phyloP scores from a whole-genome alignment of 2,113 vertebrate genomes.

The Salvator merianae region DNA sequence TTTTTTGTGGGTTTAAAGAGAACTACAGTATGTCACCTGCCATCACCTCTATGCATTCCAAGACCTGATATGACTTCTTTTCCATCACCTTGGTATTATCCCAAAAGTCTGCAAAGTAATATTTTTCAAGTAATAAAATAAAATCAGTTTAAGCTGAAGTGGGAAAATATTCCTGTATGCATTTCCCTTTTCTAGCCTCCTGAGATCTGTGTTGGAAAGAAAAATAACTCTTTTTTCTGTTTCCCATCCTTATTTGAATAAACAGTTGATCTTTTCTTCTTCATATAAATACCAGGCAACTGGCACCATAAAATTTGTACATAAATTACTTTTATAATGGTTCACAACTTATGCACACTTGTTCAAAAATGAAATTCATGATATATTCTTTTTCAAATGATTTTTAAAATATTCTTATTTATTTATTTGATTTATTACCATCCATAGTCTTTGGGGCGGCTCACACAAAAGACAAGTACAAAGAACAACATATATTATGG shows the following conservation, averaged over 20 bases:
- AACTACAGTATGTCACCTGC: too few species aligned
- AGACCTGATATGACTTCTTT: too few species aligned
- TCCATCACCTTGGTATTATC: too few species aligned
- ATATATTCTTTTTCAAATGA: constrained; percentile 35
- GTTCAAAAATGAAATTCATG: constrained; percentile 10
- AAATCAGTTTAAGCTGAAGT: background rate
- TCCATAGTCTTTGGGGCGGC: too few species aligned
- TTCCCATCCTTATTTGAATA: background rate
- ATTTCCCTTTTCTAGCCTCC: background rate
- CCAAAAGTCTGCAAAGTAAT: too few species aligned
- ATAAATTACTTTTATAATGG: constrained; percentile 30
- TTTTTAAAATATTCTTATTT: too few species aligned
- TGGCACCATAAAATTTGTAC: constrained; percentile 18
- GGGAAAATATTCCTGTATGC: background rate
- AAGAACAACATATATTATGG: too few species aligned
- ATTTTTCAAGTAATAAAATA: too few species aligned
- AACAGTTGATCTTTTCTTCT: constrained; percentile 22
- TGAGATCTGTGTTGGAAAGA: background rate
- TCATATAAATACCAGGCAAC: constrained; percentile 28
- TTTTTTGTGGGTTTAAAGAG: too few species aligned
- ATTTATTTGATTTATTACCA: too few species aligned
- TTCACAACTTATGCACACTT: background rate
- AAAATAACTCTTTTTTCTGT: background rate
- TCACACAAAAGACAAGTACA: too few species aligned
- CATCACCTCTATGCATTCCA: too few species aligned